Conservation (phyloP, 2,797 vertebrate genomes). For the Ceryle rudis region DNA sequence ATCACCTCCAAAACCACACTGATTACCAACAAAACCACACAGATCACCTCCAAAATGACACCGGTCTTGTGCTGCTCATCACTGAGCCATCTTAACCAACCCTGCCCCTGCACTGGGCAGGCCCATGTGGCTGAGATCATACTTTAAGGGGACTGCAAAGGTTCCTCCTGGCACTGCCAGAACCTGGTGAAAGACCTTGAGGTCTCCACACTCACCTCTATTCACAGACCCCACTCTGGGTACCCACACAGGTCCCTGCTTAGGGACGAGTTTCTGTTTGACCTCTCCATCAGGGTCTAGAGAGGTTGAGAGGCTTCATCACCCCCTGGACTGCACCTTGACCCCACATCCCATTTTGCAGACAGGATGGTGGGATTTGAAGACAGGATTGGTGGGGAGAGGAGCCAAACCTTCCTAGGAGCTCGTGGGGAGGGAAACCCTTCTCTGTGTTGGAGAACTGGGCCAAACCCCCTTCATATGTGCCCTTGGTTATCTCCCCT, state of each 20-base stretch:
- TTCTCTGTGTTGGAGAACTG: accelerated
- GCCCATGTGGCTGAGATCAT: accelerated
- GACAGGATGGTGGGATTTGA: not conserved
- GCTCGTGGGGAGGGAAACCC: not conserved
- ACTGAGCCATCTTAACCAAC: not conserved
- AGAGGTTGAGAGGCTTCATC: not conserved
- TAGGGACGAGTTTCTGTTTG: not conserved
- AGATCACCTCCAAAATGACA: not conserved
- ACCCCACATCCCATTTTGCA: accelerated
- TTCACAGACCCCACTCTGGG: accelerated
- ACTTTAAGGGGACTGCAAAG: not conserved
- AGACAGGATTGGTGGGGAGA: not conserved
- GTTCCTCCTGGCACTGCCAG: not conserved
- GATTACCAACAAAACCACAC: too few species aligned
- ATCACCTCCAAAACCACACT: not conserved
- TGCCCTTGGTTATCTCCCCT: not conserved
- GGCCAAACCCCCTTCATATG: not conserved
- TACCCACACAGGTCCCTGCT: accelerated
- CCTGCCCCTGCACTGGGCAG: accelerated
- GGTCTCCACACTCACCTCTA: accelerated
- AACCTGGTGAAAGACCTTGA: not conserved
- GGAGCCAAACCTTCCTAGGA: not conserved
- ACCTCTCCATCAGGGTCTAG: accelerated
- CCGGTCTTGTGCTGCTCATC: accelerated
- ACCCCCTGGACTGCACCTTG: accelerated